Percentiles rank a stretch among this genome's conserved stretches.
Evolutionary conservation across 2,113 vertebrate species (phyloP).

Genomic region (Pyxicephalus adspersus): DNA sequence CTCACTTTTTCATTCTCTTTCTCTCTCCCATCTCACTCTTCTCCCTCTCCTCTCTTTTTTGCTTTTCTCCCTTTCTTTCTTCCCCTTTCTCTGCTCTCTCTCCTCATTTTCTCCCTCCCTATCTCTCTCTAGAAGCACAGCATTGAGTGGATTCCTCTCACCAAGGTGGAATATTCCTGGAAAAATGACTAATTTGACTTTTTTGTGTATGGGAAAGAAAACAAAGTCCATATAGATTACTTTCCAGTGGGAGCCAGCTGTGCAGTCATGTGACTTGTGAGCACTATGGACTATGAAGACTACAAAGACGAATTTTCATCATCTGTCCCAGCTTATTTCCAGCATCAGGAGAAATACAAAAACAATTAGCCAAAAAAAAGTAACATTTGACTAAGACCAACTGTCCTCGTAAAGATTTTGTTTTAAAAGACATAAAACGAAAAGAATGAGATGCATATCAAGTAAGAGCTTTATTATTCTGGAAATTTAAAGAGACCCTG

Average conservation of each 20-base stretch:
- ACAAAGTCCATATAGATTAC: slow-evolving; percentile 70
- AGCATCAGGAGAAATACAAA: too few species aligned
- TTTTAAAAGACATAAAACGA: too few species aligned
- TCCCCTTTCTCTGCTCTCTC: background rate
- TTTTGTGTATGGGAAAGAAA: slow-evolving; percentile 77
- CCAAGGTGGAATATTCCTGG: slow-evolving; percentile 71
- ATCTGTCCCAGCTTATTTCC: too few species aligned
- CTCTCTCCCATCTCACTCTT: too few species aligned
- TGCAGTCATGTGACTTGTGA: background rate
- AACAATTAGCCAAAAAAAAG: too few species aligned
- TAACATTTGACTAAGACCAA: too few species aligned
- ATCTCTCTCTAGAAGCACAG: slow-evolving; percentile 70
- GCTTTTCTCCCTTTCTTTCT: background rate
- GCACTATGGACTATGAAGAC: background rate
- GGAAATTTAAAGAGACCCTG: too few species aligned
- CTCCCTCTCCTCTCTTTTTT: background rate
- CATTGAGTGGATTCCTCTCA: slow-evolving; percentile 76
- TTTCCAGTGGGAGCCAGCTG: slow-evolving; percentile 65
- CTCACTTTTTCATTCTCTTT: too few species aligned
- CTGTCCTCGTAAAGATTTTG: too few species aligned
- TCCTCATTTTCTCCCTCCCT: background rate
- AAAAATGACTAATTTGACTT: slow-evolving; percentile 67
- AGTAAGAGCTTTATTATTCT: too few species aligned
- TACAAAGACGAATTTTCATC: too few species aligned
- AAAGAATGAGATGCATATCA: too few species aligned